These are phyloP conservation scores for Erebia palarica DNA, from an alignment of 2,888 invertebrate genomes.

Conservation along the genomic window DNA sequence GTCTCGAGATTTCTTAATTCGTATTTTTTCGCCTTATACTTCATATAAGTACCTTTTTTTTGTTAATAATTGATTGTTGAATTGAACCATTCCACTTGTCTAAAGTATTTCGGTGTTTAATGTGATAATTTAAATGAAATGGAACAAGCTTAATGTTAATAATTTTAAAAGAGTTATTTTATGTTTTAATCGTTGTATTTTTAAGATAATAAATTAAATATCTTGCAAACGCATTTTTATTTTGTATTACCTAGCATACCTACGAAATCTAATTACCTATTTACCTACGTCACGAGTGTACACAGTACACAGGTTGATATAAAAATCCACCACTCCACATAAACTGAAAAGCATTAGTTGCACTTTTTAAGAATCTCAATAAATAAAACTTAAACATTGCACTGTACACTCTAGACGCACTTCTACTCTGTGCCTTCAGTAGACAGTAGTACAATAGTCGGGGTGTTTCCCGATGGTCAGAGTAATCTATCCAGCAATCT, in stretches of 20 bases:
- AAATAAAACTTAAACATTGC: too few relatives aligned
- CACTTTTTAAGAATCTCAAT: too few relatives aligned
- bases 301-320: too few relatives aligned
- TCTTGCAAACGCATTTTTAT: constrained; percentile 42
- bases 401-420: too few relatives aligned
- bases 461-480: too few relatives aligned
- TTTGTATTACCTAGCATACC: constrained; percentile 30
- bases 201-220: constrained; percentile 74
- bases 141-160: constrained; percentile 79
- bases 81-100: constrained; percentile 72
- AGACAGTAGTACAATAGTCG: too few relatives aligned
- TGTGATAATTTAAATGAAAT: constrained; percentile 69
- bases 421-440: too few relatives aligned
- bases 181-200: constrained; percentile 78
- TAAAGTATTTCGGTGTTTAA: constrained; percentile 68
- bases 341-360: too few relatives aligned
- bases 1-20: neutral
- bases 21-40: neutral
- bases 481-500: too few relatives aligned
- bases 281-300: too few relatives aligned
- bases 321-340: too few relatives aligned
- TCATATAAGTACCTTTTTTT: neutral
- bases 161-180: constrained; percentile 77
- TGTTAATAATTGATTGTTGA: constrained; percentile 25
- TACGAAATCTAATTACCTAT: neutral